Evolutionary conservation across 2,113 vertebrate genomes (phyloP), one percentile per base, ranked within the genome.

Genomic region (Malurus elegans): DNA sequence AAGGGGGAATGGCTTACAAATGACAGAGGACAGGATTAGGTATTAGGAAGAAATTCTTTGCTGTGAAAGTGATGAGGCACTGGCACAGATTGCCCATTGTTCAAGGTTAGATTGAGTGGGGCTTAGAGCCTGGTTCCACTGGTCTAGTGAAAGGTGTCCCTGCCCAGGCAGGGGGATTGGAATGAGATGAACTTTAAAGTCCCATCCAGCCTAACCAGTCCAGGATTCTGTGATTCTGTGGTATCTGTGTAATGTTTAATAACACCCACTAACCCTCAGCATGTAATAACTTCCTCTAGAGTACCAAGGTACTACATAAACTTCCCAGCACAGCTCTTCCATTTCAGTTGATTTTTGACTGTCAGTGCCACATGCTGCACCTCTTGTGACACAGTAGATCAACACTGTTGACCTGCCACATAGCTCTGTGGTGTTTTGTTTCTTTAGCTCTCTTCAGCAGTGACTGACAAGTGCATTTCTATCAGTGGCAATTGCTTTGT

Each of bases 341-440:
- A 24, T 53, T 51, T 31, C 18, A n/a, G 90, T 44, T 84, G 62
- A n/a, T 86, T 82, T 95, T 93, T 96, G 95, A 92, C 28, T 65
- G 78, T 60, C 90, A 88, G 79, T 64, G 85, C 85, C 88, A 91
- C 73, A 48, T 95, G 93, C 79, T 91, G 54, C 78, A 85, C 23
- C 38, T 71, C 84, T 25, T 18, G n/a, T 81, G 78, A 79, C 3
- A 0, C 56, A n/a, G 65, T 6, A 4, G 60, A 28, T 75, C 51
- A n/a, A 17, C 69, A 7, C 87, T 42, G 38, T 8, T 92, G 90
- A 82, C 92, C 85, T 85, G 50, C 66, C 66, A 21, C 0, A 21
- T 65, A 82, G 70, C 82, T 3, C 86, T 3, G 1, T 73, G 85
- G 88, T 48, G 38, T 94, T 93, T 88, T 75, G 34, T 82, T 85